Conservation (phyloP, 2,888 invertebrate genomes). For the Napeogenes sylphis region DNA sequence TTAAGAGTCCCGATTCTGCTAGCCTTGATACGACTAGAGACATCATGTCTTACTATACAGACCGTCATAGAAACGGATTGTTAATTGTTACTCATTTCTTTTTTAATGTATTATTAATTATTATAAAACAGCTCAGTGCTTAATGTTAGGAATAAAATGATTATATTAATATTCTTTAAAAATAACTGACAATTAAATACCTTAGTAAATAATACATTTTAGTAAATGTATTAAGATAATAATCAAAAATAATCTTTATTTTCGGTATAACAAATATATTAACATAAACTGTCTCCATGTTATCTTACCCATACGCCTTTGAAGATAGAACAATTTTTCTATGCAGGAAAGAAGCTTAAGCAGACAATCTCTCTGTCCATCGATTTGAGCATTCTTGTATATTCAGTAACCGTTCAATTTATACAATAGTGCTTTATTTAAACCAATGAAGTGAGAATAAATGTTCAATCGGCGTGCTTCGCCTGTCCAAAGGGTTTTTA, state of each 20-base stretch:
- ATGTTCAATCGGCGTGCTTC: constrained; percentile 38
- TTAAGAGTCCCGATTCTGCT: constrained; percentile 62
- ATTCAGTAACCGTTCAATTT: constrained; percentile 46
- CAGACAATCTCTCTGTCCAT: constrained; percentile 33
- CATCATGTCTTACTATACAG: constrained; percentile 1
- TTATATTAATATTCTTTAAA: no score
- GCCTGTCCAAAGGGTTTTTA: constrained; percentile 17
- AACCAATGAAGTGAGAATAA: constrained; percentile 46
- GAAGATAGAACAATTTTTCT: constrained; percentile 31
- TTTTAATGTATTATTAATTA: background rate
- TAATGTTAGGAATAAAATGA: no score
- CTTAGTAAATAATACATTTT: no score
- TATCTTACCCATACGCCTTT: constrained; percentile 13
- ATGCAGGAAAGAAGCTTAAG: constrained; percentile 32
- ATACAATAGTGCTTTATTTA: constrained; percentile 50
- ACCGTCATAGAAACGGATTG: background rate
- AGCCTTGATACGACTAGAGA: constrained; percentile 46
- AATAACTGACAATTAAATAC: no score
- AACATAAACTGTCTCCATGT: background rate
- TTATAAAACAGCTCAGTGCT: no score
- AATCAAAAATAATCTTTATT: no score
- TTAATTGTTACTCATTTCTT: background rate
- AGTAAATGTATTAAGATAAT: no score
- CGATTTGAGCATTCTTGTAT: constrained; percentile 32
- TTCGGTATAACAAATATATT: no score